phyloP scores from a whole-genome alignment of 2,797 vertebrate species.

The Megalops cyprinoides region DNA sequence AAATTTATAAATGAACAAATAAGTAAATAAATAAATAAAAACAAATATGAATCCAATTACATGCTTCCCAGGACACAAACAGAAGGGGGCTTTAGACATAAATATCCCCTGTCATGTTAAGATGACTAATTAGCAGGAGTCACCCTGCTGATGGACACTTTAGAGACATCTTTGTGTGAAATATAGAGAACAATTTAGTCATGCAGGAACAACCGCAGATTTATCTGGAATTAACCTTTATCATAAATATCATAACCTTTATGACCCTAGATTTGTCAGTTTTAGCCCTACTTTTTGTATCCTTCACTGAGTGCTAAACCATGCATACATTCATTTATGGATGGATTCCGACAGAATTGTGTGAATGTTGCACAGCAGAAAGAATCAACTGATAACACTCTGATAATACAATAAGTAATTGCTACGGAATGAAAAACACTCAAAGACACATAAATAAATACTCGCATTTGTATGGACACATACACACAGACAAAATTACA shows the following conservation, averaged over 20 bases:
- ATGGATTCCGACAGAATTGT: background rate
- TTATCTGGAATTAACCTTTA: slow-evolving; percentile 7
- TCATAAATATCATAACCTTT: no score
- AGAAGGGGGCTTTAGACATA: background rate
- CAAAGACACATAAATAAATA: background rate
- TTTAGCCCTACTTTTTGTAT: background rate
- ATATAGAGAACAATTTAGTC: background rate
- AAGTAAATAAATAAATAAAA: no score
- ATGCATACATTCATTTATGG: no score
- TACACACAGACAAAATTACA: no score
- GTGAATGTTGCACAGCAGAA: background rate
- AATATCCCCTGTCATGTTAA: background rate
- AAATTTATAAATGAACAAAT: slow-evolving; percentile 2
- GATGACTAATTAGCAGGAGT: slow-evolving; percentile 1
- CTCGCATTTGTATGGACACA: no score
- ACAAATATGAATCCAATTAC: slow-evolving; percentile 22
- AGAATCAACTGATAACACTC: background rate
- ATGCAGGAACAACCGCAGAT: background rate
- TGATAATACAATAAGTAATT: background rate
- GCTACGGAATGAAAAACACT: background rate
- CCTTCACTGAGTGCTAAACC: background rate
- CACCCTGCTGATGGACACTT: background rate
- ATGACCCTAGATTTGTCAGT: no score
- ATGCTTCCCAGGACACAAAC: background rate
- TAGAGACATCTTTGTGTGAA: background rate